Base-by-base conservation (phyloP, 2,797 vertebrate species). In the Gastrophryne carolinensis region DNA sequence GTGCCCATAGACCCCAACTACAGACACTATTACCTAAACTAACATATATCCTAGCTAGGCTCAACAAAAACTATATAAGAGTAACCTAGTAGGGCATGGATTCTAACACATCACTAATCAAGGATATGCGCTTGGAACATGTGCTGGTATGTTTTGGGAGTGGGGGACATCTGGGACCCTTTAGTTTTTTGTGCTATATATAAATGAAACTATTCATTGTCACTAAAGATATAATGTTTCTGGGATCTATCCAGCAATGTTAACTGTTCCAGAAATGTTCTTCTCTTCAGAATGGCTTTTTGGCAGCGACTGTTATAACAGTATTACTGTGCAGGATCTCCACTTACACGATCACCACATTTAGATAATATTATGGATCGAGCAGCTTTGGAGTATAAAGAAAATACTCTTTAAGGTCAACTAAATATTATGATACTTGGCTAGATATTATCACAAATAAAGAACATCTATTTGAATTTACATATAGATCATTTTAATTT, bases 391-490 rank as follows among this genome's bases (percentile, higher is more conserved):
- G 34, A 68, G 50, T 69, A 69, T 69, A 69, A 41, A 50, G 44
- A 53, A 69, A 56, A 56, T 30, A 52, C 35, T 52, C 66, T 69
- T 44, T 41, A 2, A 69, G 66, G 66, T 57, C 52, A 69, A 27
- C 66, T 57, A 69, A 69, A 69, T 69, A 69, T 69, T 69, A 69
- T 57, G 21, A 44, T 69, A 69, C 52, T 56, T 69, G 57, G 29
- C 52, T 69, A 26, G 17, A 41, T 56, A 69, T 56, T 29, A 69
- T 67, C 49, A 37, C 64, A 53, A 52, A 53, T 56, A 44, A 50
- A 65, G 66, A 57, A 56, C 34, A 69, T 56, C 21, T 34, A 17
- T 21, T 32, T 27, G 24, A 24, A n/a, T 54, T 44, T 70, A 47
- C 32, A 27, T 56, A 56, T 57, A 69, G 34, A 69, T 56, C 52